Evolutionary conservation across 2,113 vertebrate genomes (phyloP), one percentile per base, ranked within the genome.

Genomic region (Hippopotamus amphibius): DNA sequence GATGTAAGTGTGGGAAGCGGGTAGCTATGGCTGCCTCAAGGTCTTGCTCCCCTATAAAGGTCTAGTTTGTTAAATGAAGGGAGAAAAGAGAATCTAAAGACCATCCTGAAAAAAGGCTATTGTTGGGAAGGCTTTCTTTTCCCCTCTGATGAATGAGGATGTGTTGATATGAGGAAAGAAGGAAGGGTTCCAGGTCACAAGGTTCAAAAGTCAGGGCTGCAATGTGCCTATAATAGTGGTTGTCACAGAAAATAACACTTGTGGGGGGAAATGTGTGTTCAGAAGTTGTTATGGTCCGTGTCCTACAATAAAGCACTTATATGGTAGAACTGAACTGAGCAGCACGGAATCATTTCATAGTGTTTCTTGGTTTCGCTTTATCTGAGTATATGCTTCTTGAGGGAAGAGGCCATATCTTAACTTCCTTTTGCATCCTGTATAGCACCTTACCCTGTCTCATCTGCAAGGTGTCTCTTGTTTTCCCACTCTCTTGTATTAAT

Each of bases 1-100:
- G 96, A 96, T 98, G 96, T 97, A 74, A 90, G 91, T 97, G 83
- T 92, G 26, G 65, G 17, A 59, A 72, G 33, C 43, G 22, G 33
- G 33, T 89, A 68, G 12, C 30, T 90, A n/a, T 69, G 43, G 82
- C 33, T 88, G 63, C 43, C 95, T 83, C 2, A 1, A 95, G 48
- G 82, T 68, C 81, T 96, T 94, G 65, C 30, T 94, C 69, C 46
- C 22, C 48, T 55, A 43, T 69, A 92, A 95, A 95, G 59, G 9
- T 30, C 72, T 95, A 63, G 24, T 48, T 90, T 82, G 43, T 65
- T 92, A 90, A 95, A 88, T 92, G 66, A 94, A 90, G 84, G 69
- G 8, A 93, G 10, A 26, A 93, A 90, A 85, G 16, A 59, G 37
- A 94, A 83, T 71, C 72, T 85, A 72, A 96, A 97, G 57, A 71